Conservation (phyloP, 1,140 invertebrate species). For the Oedothorax gibbosus region DNA sequence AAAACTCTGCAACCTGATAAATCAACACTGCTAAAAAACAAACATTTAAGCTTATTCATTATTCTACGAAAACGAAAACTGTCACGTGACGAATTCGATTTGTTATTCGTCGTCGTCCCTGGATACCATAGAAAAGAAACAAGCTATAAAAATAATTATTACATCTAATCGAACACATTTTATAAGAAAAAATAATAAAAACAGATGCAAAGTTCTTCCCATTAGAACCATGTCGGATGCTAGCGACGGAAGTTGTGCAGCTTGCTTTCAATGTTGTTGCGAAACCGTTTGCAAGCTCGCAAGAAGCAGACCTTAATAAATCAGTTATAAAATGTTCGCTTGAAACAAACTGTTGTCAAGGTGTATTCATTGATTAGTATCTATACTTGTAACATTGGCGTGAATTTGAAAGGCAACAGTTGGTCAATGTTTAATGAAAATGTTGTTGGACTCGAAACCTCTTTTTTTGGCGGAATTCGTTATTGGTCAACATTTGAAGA, state of each 20-base stretch:
- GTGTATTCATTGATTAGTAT: conserved; percentile 37
- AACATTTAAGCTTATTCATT: conserved; percentile 24
- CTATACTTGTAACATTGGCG: background rate
- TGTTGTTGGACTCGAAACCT: background rate
- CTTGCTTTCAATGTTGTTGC: background rate
- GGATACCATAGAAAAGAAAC: conserved; percentile 44
- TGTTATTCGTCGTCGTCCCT: conserved; percentile 57
- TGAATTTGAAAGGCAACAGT: conserved; percentile 27
- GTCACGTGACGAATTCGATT: conserved; percentile 54
- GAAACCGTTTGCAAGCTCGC: background rate
- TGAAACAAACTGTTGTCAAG: conserved; percentile 56
- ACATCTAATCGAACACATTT: conserved; percentile 36
- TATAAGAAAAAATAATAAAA: background rate
- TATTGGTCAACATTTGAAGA: background rate
- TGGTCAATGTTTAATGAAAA: conserved; percentile 4
- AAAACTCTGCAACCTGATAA: background rate
- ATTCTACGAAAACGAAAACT: conserved; percentile 20
- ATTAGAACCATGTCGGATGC: background rate
- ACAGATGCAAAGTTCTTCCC: conserved; percentile 12
- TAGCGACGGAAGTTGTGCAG: background rate
- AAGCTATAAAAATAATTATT: conserved; percentile 36
- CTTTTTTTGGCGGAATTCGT: background rate
- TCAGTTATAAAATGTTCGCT: conserved; percentile 2
- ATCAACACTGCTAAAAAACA: background rate
- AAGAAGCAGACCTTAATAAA: conserved; percentile 1